Conservation (phyloP, 2,113 vertebrate species). For the Sturnira hondurensis region DNA sequence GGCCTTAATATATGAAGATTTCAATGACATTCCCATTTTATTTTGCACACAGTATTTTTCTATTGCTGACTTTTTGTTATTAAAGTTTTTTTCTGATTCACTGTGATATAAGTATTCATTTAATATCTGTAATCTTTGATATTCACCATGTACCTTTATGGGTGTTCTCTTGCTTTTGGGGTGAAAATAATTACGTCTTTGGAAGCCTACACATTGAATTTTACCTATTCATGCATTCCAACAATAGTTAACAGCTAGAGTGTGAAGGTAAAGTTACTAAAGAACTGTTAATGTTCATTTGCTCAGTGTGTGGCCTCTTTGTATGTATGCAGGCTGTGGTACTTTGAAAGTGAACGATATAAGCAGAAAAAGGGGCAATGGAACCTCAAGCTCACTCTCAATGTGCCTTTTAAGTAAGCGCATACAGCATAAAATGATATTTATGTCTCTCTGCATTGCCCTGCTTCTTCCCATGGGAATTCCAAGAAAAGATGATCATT, state of each 20-base stretch:
- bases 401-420: background rate
- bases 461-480: background rate
- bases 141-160: background rate
- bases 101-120: background rate
- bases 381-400: background rate
- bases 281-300: background rate
- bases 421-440: background rate
- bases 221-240: background rate
- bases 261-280: background rate
- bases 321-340: background rate
- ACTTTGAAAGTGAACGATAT: background rate
- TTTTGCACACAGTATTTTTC: background rate
- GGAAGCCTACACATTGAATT: background rate
- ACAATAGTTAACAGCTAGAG: background rate
- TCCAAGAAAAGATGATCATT: background rate
- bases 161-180: background rate
- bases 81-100: background rate
- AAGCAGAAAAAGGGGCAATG: background rate
- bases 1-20: background rate
- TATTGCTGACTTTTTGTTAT: background rate
- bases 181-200: background rate
- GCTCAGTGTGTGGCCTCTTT: background rate
- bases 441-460: background rate
- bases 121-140: background rate
- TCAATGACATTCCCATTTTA: background rate